Evolutionary conservation across 2,113 vertebrate genomes (phyloP).

Genomic region (Butorides virescens): DNA sequence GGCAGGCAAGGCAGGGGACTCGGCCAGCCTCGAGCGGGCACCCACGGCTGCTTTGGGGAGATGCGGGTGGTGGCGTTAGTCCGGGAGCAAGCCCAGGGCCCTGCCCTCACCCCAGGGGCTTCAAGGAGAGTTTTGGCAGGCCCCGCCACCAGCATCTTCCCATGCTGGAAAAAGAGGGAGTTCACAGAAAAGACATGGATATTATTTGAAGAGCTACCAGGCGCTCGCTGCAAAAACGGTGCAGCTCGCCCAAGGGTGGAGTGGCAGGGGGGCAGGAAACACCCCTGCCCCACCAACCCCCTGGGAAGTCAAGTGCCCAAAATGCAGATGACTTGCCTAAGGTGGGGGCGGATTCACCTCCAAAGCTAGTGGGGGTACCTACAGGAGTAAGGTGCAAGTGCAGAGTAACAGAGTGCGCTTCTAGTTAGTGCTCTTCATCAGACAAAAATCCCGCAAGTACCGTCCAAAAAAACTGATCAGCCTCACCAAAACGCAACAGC

Average conservation of each 20-base stretch:
- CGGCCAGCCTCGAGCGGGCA: rapidly evolving
- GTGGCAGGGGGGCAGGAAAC: not conserved
- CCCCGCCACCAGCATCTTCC: not conserved
- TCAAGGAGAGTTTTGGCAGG: not conserved
- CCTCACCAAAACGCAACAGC: not conserved
- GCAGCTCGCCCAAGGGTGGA: not conserved
- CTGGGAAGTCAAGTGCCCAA: not conserved
- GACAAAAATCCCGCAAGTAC: not conserved
- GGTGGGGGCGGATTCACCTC: not conserved
- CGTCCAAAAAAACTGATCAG: too few species aligned
- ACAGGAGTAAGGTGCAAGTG: not conserved
- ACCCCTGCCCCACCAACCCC: too few species aligned
- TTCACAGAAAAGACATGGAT: not conserved
- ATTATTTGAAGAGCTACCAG: not conserved
- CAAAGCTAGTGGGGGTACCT: not conserved
- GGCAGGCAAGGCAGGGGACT: not conserved
- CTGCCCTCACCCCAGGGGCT: too few species aligned
- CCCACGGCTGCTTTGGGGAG: not conserved
- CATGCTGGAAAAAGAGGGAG: not conserved
- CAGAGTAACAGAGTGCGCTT: not conserved
- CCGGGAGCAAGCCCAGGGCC: not conserved
- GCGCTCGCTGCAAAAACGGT: not conserved
- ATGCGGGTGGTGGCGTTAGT: rapidly evolving
- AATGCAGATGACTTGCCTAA: not conserved
- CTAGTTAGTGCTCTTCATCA: not conserved